Evolutionary conservation across 1,140 invertebrate species (phyloP).

Genomic region (Drosophila malerkotliana): DNA sequence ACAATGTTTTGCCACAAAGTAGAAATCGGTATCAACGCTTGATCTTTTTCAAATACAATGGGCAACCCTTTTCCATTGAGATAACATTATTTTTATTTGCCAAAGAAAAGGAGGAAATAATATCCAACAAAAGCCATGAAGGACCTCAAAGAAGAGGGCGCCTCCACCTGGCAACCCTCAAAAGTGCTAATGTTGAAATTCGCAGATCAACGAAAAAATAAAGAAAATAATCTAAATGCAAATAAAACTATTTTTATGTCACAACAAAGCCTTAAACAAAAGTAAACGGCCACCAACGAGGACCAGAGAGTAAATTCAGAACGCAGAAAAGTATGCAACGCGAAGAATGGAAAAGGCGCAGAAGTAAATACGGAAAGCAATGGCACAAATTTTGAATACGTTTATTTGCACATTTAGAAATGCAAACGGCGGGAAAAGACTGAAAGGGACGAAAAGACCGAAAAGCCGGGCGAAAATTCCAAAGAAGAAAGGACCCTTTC

Average conservation of each 20-base stretch:
- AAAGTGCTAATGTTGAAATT: slow-evolving; percentile 28
- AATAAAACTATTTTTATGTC: slow-evolving; percentile 69
- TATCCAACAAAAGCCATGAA: slow-evolving; percentile 13
- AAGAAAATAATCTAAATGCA: slow-evolving; percentile 76
- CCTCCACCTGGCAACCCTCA: slow-evolving; percentile 34
- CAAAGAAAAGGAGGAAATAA: background rate
- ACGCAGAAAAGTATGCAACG: slow-evolving; percentile 29
- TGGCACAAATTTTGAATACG: slow-evolving; percentile 55
- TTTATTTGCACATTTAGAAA: slow-evolving; percentile 70
- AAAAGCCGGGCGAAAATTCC: slow-evolving; percentile 25
- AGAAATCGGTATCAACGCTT: slow-evolving; percentile 41
- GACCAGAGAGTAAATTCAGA: slow-evolving; percentile 39
- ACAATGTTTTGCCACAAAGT: slow-evolving; percentile 41
- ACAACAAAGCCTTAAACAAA: slow-evolving; percentile 53
- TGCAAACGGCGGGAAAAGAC: slow-evolving; percentile 56
- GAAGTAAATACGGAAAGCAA: slow-evolving; percentile 39
- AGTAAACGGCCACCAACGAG: slow-evolving; percentile 11
- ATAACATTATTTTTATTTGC: slow-evolving; percentile 44
- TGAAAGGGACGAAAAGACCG: slow-evolving; percentile 3
- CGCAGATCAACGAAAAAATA: slow-evolving; percentile 33
- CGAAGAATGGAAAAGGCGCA: slow-evolving; percentile 6
- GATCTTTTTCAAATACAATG: slow-evolving; percentile 52
- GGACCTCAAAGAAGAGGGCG: slow-evolving; percentile 2
- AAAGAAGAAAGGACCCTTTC: slow-evolving; percentile 24
- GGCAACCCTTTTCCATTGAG: slow-evolving; percentile 33